These are phyloP conservation scores for Pimephales promelas DNA, from an alignment of 2,113 vertebrate genomes.

Conservation along the genomic window DNA sequence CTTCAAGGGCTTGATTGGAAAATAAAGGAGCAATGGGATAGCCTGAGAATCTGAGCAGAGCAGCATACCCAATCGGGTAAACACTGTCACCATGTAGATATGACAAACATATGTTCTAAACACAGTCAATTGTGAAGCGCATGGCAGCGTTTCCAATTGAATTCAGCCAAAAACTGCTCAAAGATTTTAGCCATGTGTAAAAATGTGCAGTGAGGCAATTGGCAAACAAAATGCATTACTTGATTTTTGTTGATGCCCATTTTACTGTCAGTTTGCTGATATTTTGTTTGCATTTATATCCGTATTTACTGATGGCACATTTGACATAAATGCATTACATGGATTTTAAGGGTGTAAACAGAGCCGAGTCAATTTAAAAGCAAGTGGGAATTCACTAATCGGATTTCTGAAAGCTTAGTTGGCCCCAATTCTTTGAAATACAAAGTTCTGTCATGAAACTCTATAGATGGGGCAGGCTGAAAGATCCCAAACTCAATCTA, in stretches of 20 bases:
- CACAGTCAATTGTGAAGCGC: neutral
- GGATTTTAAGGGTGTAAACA: neutral
- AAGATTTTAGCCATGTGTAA: neutral
- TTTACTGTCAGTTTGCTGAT: neutral
- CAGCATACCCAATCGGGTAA: neutral
- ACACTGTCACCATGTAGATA: neutral
- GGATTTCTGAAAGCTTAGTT: neutral
- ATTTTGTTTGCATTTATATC: neutral
- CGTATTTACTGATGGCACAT: neutral
- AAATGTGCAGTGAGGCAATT: neutral
- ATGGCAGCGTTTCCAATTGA: neutral
- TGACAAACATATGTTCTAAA: neutral
- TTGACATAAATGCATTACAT: neutral
- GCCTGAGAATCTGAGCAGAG: neutral
- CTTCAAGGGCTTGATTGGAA: slow-evolving; percentile 32
- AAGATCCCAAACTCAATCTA: too few species aligned
- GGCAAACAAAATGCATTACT: neutral
- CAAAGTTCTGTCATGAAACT: too few species aligned
- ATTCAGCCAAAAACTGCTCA: neutral
- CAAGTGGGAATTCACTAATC: neutral
- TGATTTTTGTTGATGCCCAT: neutral
- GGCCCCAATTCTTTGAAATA: neutral
- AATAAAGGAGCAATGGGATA: slow-evolving; percentile 32
- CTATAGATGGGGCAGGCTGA: too few species aligned
- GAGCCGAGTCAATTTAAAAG: neutral